These are phyloP conservation scores for Gadus chalcogrammus DNA, from an alignment of 2,113 vertebrate genomes.

Conservation along the genomic window DNA sequence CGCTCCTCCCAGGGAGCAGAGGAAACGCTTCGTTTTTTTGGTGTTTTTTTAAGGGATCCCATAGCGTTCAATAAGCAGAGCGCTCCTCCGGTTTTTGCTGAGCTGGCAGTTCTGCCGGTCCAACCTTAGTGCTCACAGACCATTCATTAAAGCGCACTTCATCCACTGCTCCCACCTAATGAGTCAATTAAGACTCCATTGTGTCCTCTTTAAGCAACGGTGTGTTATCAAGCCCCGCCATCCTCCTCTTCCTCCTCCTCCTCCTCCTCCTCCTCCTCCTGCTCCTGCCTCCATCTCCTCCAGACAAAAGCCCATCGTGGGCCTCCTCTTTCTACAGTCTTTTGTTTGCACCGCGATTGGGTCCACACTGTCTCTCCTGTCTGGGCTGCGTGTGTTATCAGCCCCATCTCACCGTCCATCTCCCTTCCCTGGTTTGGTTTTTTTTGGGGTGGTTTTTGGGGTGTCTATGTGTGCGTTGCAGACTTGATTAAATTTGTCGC, in stretches of 20 bases:
- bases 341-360: neutral
- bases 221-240: conserved; percentile 59
- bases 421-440: neutral
- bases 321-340: too few relatives aligned
- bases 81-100: conserved; percentile 59
- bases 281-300: too few relatives aligned
- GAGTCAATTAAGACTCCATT: conserved; percentile 71
- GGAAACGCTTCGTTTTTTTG: conserved; percentile 20
- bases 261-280: conserved; percentile 3
- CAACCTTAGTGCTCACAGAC: conserved; percentile 31
- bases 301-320: too few relatives aligned
- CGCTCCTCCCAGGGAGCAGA: conserved; percentile 38
- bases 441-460: conserved; percentile 7
- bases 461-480: too few relatives aligned
- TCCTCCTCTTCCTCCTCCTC: conserved; percentile 62
- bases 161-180: conserved; percentile 63
- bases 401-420: neutral
- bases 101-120: conserved; percentile 55
- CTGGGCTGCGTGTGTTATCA: neutral
- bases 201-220: conserved; percentile 66
- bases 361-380: conserved; percentile 7
- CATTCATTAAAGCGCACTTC: conserved; percentile 63
- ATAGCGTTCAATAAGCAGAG: conserved; percentile 57
- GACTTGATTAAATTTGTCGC: too few relatives aligned
- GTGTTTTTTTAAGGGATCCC: conserved; percentile 23